Conservation (phyloP, 2,888 invertebrate species). For the Amphipoea lucens region DNA sequence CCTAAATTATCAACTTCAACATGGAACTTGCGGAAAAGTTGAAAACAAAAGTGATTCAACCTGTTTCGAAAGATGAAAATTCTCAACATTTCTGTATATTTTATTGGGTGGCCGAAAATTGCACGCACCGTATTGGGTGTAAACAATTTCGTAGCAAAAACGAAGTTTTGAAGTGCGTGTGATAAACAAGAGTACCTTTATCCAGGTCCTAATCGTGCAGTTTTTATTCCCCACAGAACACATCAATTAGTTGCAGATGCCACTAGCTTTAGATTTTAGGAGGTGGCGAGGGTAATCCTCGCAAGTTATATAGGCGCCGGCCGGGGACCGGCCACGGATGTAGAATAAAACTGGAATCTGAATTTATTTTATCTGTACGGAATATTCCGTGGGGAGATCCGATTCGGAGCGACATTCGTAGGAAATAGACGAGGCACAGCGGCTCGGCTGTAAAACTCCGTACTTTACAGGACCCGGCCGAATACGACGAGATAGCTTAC, state of each 20-base stretch:
- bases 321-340: constrained; percentile 70
- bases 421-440: constrained; percentile 65
- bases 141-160: constrained; percentile 65
- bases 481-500: constrained; percentile 54
- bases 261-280: constrained; percentile 81
- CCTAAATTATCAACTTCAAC: constrained; percentile 76
- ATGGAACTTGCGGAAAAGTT: constrained; percentile 67
- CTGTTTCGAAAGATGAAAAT: constrained; percentile 72
- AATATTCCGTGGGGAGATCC: constrained; percentile 67
- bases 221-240: constrained; percentile 84
- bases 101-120: constrained; percentile 66
- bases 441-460: constrained; percentile 68
- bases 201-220: constrained; percentile 76
- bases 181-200: constrained; percentile 61
- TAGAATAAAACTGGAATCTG: constrained; percentile 72
- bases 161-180: constrained; percentile 57
- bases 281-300: constrained; percentile 79
- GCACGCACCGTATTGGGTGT: constrained; percentile 53
- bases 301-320: constrained; percentile 75
- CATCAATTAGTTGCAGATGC: constrained; percentile 88
- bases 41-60: constrained; percentile 75
- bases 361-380: constrained; percentile 63
- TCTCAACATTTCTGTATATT: constrained; percentile 70
- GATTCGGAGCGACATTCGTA: constrained; percentile 69
- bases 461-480: constrained; percentile 68